Conservation (phyloP, 2,888 invertebrate species). For the Macropis europaea region DNA sequence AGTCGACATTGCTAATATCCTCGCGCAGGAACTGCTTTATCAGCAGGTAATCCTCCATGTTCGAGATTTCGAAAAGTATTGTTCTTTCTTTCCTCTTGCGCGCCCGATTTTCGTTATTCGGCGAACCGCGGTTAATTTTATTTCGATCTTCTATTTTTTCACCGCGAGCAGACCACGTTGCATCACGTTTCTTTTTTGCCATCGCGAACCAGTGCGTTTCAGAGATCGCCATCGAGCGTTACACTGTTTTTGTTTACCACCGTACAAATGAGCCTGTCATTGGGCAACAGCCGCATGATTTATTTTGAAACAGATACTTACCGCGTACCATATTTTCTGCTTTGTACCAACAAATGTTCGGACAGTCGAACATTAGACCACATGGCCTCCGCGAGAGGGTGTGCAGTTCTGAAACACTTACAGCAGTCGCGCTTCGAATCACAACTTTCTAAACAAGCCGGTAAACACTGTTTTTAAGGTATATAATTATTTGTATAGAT, state of each 20-base stretch:
- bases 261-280: slow-evolving; percentile 9
- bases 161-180: too few species aligned
- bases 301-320: slow-evolving; percentile 22
- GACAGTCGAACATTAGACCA: not conserved
- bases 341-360: slow-evolving; percentile 16
- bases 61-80: slow-evolving; percentile 1
- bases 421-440: not conserved
- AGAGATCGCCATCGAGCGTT: not conserved
- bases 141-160: too few species aligned
- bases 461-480: too few species aligned
- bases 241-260: slow-evolving; percentile 21
- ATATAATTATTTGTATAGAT: too few species aligned
- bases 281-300: slow-evolving; percentile 19
- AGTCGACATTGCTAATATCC: slow-evolving; percentile 91
- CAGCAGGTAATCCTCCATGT: slow-evolving; percentile 84
- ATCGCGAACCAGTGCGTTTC: not conserved
- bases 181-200: too few species aligned
- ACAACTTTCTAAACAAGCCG: not conserved
- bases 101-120: too few species aligned
- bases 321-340: slow-evolving; percentile 3
- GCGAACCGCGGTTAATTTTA: too few species aligned
- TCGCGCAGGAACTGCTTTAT: slow-evolving; percentile 91
- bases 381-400: not conserved
- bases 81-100: too few species aligned
- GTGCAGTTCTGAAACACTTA: not conserved